Conservation (phyloP, 2,797 vertebrate species). For the Leptodactylus fallax region DNA sequence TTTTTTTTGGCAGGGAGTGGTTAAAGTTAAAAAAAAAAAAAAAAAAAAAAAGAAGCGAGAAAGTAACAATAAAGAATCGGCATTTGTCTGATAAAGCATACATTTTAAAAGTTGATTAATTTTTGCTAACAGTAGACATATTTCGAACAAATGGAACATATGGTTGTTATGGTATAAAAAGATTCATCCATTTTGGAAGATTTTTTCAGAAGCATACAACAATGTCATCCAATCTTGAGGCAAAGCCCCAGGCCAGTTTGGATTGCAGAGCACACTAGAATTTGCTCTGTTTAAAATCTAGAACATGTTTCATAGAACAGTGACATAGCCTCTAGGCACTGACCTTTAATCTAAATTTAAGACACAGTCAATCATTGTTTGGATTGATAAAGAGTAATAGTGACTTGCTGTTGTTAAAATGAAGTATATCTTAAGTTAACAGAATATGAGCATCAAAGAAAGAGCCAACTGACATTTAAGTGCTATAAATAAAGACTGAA, state of each 20-base stretch:
- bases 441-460: background rate
- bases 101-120: background rate
- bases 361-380: slow-evolving; percentile 39
- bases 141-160: slow-evolving; percentile 13
- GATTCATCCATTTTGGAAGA: background rate
- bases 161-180: slow-evolving; percentile 16
- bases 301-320: slow-evolving; percentile 27
- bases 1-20: no score
- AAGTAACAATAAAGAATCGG: background rate
- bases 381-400: slow-evolving; percentile 23
- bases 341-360: slow-evolving; percentile 49
- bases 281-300: slow-evolving; percentile 33
- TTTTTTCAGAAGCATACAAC: slow-evolving; percentile 29
- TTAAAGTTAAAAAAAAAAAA: no score
- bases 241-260: slow-evolving; percentile 1
- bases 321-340: slow-evolving; percentile 21
- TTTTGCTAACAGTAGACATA: background rate
- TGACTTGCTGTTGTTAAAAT: slow-evolving; percentile 41
- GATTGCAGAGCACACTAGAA: background rate
- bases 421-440: slow-evolving; percentile 10
- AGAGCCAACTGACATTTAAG: background rate
- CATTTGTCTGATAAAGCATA: background rate
- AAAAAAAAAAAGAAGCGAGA: no score
- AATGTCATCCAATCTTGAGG: slow-evolving; percentile 29
- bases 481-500: background rate